These are phyloP conservation scores for Erythrolamprus reginae DNA, from an alignment of 2,113 vertebrate species.

Conservation along the genomic window DNA sequence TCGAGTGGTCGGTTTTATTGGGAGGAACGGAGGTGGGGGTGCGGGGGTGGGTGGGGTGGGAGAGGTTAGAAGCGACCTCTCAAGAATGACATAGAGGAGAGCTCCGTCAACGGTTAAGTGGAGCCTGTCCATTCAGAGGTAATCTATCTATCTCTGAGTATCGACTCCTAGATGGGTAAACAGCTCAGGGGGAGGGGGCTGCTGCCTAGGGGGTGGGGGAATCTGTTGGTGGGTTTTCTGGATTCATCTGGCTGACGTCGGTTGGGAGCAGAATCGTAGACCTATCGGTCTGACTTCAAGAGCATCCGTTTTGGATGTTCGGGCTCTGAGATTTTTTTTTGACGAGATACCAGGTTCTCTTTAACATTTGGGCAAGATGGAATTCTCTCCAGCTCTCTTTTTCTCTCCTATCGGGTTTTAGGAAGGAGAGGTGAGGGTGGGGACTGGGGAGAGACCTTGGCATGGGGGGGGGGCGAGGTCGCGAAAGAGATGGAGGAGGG, in stretches of 20 bases:
- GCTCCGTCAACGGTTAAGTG: neutral
- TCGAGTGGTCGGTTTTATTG: neutral
- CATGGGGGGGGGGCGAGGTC: neutral
- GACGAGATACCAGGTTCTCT: no score
- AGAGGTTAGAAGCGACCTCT: neutral
- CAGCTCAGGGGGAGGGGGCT: neutral
- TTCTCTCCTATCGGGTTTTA: neutral
- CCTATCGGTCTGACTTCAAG: neutral
- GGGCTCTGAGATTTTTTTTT: neutral
- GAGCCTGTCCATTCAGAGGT: neutral
- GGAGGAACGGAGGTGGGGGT: neutral
- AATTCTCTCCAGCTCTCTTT: neutral
- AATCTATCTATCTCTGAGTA: neutral
- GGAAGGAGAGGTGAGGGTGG: neutral
- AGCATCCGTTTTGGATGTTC: neutral
- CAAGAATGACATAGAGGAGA: neutral
- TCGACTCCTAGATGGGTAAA: neutral
- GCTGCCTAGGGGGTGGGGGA: neutral
- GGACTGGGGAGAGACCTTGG: neutral
- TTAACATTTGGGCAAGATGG: neutral
- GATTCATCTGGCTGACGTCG: neutral
- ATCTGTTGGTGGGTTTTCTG: neutral
- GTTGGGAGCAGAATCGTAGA: neutral
- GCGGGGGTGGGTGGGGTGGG: no score
- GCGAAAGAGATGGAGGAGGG: neutral